Evolutionary conservation across 1,140 invertebrate genomes (phyloP).

Genomic region (Papilio polyxenes): DNA sequence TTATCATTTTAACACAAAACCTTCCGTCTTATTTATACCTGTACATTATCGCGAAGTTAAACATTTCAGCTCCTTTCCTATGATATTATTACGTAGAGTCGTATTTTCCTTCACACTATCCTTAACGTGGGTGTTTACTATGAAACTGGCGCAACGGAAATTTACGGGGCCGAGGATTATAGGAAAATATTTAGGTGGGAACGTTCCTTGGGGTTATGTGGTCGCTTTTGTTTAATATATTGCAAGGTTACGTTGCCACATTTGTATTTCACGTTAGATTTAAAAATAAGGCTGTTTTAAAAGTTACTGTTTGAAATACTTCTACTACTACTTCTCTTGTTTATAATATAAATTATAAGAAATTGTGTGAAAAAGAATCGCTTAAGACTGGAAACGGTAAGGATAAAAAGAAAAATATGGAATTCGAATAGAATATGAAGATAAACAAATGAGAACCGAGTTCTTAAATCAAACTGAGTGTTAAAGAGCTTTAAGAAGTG

Average conservation of each 20-base stretch:
- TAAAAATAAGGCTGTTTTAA: too few relatives aligned
- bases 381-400: too few relatives aligned
- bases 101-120: constrained; percentile 18
- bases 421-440: too few relatives aligned
- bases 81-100: neutral
- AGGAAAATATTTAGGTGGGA: constrained; percentile 10
- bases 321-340: neutral
- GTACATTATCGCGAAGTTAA: neutral
- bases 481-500: neutral
- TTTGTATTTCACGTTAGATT: neutral
- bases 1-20: neutral
- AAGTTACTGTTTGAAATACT: too few relatives aligned
- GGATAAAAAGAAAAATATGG: too few relatives aligned
- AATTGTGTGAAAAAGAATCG: too few relatives aligned
- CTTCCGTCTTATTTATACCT: neutral
- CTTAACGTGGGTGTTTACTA: constrained; percentile 8
- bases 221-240: constrained; percentile 20
- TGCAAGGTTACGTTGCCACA: neutral
- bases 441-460: neutral
- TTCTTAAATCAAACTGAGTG: neutral
- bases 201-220: constrained; percentile 10
- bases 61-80: neutral
- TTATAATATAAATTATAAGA: too few relatives aligned
- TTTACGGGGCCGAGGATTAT: constrained; percentile 12
- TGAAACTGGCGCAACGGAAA: constrained; percentile 12